These are phyloP conservation scores for Pachliopta kotzebuea DNA, from an alignment of 2,888 invertebrate species.

Conservation along the genomic window DNA sequence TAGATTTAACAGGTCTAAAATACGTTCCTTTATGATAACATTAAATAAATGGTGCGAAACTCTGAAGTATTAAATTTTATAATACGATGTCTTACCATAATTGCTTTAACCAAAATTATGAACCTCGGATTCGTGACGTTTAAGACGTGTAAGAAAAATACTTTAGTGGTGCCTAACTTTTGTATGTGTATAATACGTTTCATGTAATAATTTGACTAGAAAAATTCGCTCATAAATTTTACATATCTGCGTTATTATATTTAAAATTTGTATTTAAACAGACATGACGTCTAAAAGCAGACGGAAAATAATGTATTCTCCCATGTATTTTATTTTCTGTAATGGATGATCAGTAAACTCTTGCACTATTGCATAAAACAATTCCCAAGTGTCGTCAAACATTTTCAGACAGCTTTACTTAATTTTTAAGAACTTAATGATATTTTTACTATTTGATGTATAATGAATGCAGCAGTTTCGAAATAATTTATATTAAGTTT, in stretches of 20 bases:
- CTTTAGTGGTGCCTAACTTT: conserved; percentile 2
- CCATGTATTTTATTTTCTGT: conserved; percentile 2
- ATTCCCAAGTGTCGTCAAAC: conserved; percentile 14
- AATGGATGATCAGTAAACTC: conserved; percentile 1
- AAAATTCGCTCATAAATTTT: not conserved
- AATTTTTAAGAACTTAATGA: conserved; percentile 55
- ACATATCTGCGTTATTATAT: not conserved
- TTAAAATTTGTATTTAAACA: not conserved
- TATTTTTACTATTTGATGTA: conserved; percentile 20
- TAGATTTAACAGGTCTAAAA: not conserved
- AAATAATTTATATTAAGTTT: conserved; percentile 27
- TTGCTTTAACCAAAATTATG: not conserved
- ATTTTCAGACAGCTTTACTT: conserved; percentile 72
- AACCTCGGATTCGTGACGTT: not conserved
- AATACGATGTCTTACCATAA: not conserved
- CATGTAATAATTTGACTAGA: not conserved
- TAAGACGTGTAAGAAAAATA: not conserved
- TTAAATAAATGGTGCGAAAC: not conserved
- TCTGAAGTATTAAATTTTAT: not conserved
- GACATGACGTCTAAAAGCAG: conserved; percentile 7
- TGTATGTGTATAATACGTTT: not conserved
- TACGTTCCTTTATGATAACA: not conserved
- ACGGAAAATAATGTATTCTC: conserved; percentile 17
- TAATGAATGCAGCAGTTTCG: conserved; percentile 20
- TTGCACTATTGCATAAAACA: conserved; percentile 15